Base-by-base conservation (phyloP, 1,140 invertebrate species). In the Meloidogyne floridensis region DNA sequence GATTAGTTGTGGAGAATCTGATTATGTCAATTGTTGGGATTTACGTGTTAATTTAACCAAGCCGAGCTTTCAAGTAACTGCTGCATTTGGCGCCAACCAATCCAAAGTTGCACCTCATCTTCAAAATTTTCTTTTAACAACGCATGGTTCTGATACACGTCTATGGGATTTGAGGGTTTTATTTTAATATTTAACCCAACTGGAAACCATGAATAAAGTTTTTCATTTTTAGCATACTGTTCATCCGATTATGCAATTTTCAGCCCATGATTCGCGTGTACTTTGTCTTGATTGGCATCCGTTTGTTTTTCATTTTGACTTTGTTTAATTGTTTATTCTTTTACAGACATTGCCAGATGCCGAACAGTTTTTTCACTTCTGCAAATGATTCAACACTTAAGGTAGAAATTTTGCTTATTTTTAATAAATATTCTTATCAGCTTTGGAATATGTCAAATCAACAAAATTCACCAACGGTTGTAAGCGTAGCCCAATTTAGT, bases 11-110 rank as follows among this genome's bases (percentile, higher is more conserved):
- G 54, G 80, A n/a, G 73, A 83, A 6, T 42, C 54, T 42, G 84
- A 85, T 72, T 82, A 82, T 15, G 75, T 84, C 10, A 76, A 65
- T 47, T 82, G 87, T 47, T 84, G 80, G 84, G 83, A 84, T 71
- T 47, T 77, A 20, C 84, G 83, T 65, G 42, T 4, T 42, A 84
- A 84, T 56, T 76, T 80, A 20, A 69, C 42, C 4, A 77, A 75
- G 10, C 84, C 84, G 13, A 59, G 15, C 13, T 18, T 69, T 56
- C 53, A 79, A 75, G 20, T 84, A 2, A 71, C 59, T 3, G 13
- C 77, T 18, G 32, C 84, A 32, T 84, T 86, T 69, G 84, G 84
- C 65, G 84, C 84, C 15, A 51, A 47, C 2, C 84, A 84, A 15
- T 71, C 84, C 11, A 84, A 84, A 59, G 85, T 80, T 56, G 59